phyloP scores from a whole-genome alignment of 1,140 invertebrate species.

The Drosophila rhopaloa region DNA sequence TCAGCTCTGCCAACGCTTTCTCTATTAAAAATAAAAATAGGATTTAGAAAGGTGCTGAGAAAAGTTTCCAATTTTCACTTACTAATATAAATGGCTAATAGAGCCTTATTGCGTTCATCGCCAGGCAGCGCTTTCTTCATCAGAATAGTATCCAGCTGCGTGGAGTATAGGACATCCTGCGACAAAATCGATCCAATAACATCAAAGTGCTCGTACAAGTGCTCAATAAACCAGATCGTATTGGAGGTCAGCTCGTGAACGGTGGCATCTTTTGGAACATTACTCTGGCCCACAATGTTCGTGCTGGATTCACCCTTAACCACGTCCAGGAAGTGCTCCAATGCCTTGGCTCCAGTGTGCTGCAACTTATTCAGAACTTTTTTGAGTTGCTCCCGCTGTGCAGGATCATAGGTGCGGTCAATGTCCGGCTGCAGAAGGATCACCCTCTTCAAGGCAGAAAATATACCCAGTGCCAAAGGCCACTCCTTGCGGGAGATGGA shows the following conservation, averaged over 20 bases:
- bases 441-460: constrained; percentile 94
- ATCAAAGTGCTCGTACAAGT: constrained; percentile 91
- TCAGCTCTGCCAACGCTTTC: constrained; percentile 94
- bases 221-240: constrained; percentile 94
- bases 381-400: constrained; percentile 89
- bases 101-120: constrained; percentile 86
- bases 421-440: constrained; percentile 93
- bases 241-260: constrained; percentile 98
- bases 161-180: constrained; percentile 87
- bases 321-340: constrained; percentile 97
- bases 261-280: constrained; percentile 95
- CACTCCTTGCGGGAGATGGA: constrained; percentile 93
- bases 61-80: constrained; percentile 57
- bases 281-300: constrained; percentile 86
- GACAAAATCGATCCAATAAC: constrained; percentile 89
- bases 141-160: constrained; percentile 83
- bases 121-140: constrained; percentile 85
- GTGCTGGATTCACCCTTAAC: constrained; percentile 93
- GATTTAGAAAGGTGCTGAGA: no score
- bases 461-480: constrained; percentile 92
- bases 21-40: constrained; percentile 86
- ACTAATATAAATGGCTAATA: constrained; percentile 92
- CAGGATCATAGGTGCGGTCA: constrained; percentile 90
- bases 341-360: constrained; percentile 91
- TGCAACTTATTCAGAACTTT: constrained; percentile 91